These are phyloP conservation scores for Monochamus saltuarius DNA, from an alignment of 1,140 invertebrate species.

Conservation along the genomic window DNA sequence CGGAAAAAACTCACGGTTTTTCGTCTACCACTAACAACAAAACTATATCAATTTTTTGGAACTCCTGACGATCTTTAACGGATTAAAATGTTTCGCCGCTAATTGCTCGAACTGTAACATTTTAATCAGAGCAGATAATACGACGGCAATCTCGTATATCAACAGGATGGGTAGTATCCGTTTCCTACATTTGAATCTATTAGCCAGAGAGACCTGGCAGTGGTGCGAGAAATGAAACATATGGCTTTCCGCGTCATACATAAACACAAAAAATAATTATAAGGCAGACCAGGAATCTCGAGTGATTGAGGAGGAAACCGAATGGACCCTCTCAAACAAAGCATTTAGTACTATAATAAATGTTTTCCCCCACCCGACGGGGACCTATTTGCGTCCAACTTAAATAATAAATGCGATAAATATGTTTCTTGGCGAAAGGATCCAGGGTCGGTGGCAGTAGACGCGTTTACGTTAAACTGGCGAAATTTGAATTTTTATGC, in stretches of 20 bases:
- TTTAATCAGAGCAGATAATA: constrained; percentile 49
- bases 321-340: constrained; percentile 9
- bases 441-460: neutral
- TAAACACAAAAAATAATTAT: constrained; percentile 44
- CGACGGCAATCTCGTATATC: too few relatives aligned
- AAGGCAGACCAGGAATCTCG: constrained; percentile 38
- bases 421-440: constrained; percentile 14
- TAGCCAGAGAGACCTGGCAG: constrained; percentile 44
- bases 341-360: neutral
- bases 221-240: constrained; percentile 47
- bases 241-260: constrained; percentile 47
- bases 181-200: constrained; percentile 46
- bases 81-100: constrained; percentile 44
- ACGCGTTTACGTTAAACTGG: constrained; percentile 9
- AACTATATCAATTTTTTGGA: constrained; percentile 50
- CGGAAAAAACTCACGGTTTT: constrained; percentile 28
- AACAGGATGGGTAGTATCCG: too few relatives aligned
- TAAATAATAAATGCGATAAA: constrained; percentile 16
- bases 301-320: constrained; percentile 1
- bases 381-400: constrained; percentile 19
- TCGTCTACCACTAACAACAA: constrained; percentile 38
- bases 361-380: constrained; percentile 11
- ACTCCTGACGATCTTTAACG: constrained; percentile 42
- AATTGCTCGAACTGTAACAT: constrained; percentile 39
- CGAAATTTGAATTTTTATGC: constrained; percentile 1